Evolutionary conservation across 30 jellyfish, hydroid and myxozoan genomes (phyloP), one percentile per base, ranked within the genome.

Genomic region (Sanderia malayensis): DNA sequence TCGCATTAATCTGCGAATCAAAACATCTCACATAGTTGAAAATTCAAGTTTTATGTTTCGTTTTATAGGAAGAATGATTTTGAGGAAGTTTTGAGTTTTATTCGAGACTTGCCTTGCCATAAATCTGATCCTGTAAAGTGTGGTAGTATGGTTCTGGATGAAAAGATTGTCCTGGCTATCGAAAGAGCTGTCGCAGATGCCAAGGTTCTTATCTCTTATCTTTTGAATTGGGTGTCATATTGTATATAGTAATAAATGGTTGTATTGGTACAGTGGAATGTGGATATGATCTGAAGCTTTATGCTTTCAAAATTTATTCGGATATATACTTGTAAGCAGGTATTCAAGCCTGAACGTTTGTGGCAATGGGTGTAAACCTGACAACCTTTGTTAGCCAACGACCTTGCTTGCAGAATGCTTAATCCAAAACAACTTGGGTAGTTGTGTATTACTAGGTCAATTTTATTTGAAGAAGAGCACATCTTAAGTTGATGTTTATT

Each of bases 61-160:
- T 4, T 58, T 74, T 87, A 17, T 61, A 88, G 97, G 76, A 59
- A 70, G 74, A 82, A 69, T n/a, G 67, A 74, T 67, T 62, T 88
- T 44, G 94, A 75, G 66, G 79, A 74, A 26, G 88, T 82, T 28
- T 32, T 66, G 60, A 71, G 57, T 1, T 88, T 73, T 46, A 52
- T 81, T 34, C 81, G 82, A 57, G n/a, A 53, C 19, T 79, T 68
- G 25, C 85, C 93, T 1, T 88, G 89, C 64, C 68, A 46, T 21
- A 74, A 82, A 19, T 31, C 47, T 18, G 71, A 82, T 15, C 66
- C 86, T 46, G 97, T 88, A 31, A 71, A 82, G 79, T 88, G 97
- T 62, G 97, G 97, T 13, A 73, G 95, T 47, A 74, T 28, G 28
- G 71, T 57, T 19, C 70, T 88, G 28, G 97, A 88, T 44, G 89